These are phyloP conservation scores for Manduca sexta DNA, from an alignment of 1,140 invertebrate genomes.

Conservation along the genomic window DNA sequence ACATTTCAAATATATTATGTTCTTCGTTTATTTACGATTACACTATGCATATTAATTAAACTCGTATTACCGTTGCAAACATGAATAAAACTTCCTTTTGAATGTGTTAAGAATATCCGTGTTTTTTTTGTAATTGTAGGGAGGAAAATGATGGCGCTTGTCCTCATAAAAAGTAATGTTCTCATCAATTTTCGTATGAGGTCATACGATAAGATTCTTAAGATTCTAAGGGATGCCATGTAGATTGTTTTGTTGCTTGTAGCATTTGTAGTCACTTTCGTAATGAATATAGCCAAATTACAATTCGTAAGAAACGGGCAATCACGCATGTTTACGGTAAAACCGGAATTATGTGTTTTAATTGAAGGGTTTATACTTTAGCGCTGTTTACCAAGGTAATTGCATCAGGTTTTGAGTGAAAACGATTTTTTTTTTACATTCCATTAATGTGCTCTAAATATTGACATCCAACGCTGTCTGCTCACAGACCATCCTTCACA, in stretches of 20 bases:
- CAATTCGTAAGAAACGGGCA: conserved; percentile 24
- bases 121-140: too few species aligned
- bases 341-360: conserved; percentile 55
- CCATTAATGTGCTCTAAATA: conserved; percentile 55
- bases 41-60: too few species aligned
- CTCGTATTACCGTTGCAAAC: too few species aligned
- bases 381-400: conserved; percentile 48
- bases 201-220: too few species aligned
- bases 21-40: too few species aligned
- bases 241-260: conserved; percentile 22
- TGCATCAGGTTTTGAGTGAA: conserved; percentile 51
- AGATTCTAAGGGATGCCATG: conserved; percentile 15
- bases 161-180: too few species aligned
- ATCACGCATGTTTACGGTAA: conserved; percentile 17
- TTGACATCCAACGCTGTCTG: conserved; percentile 42
- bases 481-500: too few species aligned
- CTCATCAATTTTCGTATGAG: background rate
- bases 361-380: conserved; percentile 51
- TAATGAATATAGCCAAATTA: conserved; percentile 43
- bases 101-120: too few species aligned
- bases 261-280: conserved; percentile 29
- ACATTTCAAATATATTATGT: too few species aligned
- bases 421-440: conserved; percentile 49
- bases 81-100: too few species aligned
- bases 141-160: too few species aligned